Base-by-base conservation (phyloP, 2,888 invertebrate species). In the Ptilodon capucinus region DNA sequence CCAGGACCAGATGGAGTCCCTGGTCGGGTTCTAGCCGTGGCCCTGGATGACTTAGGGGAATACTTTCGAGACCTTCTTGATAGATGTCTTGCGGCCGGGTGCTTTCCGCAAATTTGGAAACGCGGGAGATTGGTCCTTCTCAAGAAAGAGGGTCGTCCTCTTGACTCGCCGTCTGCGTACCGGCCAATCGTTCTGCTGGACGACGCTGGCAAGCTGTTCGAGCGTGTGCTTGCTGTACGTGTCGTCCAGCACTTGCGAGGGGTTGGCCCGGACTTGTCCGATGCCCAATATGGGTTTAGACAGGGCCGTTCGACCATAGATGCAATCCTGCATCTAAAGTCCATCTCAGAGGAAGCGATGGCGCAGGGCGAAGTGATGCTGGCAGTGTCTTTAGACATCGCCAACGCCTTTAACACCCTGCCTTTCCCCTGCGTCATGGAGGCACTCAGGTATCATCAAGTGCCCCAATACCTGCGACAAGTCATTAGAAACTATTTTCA, bases 361-460 rank as follows among this genome's bases (percentile, higher is more conserved):
- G 8, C 34, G 9, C 38, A 11, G 18, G 60, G 60, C 0, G 54
- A 46, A 9, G 56, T 51, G 13, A 44, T 52, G 4, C 9, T 65
- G 41, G 63, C 57, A n/a, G 50, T 63, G 3, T 57, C 56, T 0
- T 11, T 65, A 0, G 65, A 65, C 18, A 65, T 65, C 4, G 48
- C 51, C 32, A 66, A 67, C 25, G 61, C 63, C 0, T 70, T 66
- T 13, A 64, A 66, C 17, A 40, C 52, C n/a, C 39, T 70, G 5
- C 67, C 66, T 32, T 63, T 57, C 50, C 9, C n/a, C 1, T 35
- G 46, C 3, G 64, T 73, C 2, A 19, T n/a, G 42, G 56, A 54
- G 40, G 62, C 61, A 1, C 50, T 73, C 0, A 7, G 21, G 0
- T 51, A 48, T 14, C 63, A 63, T 23, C 6, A 42, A 1, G 51